Evolutionary conservation across 1,140 invertebrate species (phyloP).

Genomic region (Scaptomyza pallida): DNA sequence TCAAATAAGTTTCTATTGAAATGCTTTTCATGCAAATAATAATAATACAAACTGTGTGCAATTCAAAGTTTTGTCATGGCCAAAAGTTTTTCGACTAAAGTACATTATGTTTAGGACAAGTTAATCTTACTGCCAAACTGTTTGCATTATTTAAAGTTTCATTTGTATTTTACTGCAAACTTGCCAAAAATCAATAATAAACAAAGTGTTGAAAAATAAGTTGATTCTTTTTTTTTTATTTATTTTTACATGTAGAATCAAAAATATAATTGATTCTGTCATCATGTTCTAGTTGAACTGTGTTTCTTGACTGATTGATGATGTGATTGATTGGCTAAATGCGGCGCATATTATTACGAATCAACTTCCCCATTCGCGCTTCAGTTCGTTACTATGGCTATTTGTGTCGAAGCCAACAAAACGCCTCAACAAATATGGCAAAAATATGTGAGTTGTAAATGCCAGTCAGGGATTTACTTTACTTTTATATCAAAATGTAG

Average conservation of each 20-base stretch:
- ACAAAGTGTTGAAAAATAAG: background rate
- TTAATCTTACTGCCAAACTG: no score
- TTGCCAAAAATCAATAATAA: background rate
- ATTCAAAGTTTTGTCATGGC: no score
- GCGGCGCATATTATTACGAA: conserved; percentile 56
- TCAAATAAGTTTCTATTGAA: background rate
- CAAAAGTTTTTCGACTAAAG: no score
- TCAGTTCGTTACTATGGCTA: conserved; percentile 61
- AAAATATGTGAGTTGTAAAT: conserved; percentile 41
- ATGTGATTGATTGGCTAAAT: conserved; percentile 68
- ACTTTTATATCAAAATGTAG: no score
- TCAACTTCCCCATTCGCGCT: conserved; percentile 14
- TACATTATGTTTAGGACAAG: no score
- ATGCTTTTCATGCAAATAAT: background rate
- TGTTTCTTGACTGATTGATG: conserved; percentile 52
- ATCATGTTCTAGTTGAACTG: background rate
- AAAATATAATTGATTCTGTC: no score
- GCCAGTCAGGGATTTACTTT: no score
- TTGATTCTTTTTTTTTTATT: no score
- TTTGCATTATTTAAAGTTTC: no score
- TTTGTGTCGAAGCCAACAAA: conserved; percentile 51
- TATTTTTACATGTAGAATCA: no score
- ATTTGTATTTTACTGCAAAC: background rate
- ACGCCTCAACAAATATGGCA: conserved; percentile 22
- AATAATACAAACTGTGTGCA: conserved; percentile 1